Evolutionary conservation across 2,113 vertebrate genomes (phyloP), one percentile per base, ranked within the genome.

Genomic region (Chamaea fasciata): DNA sequence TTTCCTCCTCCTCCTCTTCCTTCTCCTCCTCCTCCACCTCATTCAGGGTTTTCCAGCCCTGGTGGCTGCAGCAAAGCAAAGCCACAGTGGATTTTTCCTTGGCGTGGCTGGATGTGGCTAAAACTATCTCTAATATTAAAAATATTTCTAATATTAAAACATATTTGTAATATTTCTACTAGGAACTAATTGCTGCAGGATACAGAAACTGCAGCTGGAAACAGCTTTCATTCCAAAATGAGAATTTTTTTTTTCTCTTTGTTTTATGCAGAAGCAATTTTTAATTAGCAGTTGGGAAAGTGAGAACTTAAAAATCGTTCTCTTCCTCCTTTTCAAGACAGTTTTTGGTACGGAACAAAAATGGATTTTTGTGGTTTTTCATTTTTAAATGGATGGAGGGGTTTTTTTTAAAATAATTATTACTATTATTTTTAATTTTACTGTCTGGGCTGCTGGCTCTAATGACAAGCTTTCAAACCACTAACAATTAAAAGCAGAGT

Each of bases 391-490:
- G 9, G 42, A 41, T 50, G 30, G 26, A 63, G 22, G 56, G 10
- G 37, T 39, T 33, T 37, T 76, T 31, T 39, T 60, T 8, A 16
- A 33, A 47, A 37, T 39, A 7, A 47, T 49, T 7, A 19, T 69
- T 41, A n/a, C 42, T 13, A 6, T 41, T 53, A 6, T 46, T 90
- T 56, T 35, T 80, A 57, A 62, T 87, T 49, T 31, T 57, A 76
- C 19, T 47, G 8, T 62, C 41, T 84, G 37, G 7, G 5, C 18
- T 94, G 47, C 42, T 68, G 46, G 50, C 57, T 93, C 83, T 89
- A 79, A 79, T 92, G 75, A 78, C 82, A 90, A 35, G 68, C 82
- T 96, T 95, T 81, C 68, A 91, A 62, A 19, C 83, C 69, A 59
- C 84, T 77, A 13, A 33, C 91, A 92, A 62, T 92, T 94, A 94